Base-by-base conservation (phyloP, 2,888 invertebrate species). In the Holacanthella duospinosa region DNA sequence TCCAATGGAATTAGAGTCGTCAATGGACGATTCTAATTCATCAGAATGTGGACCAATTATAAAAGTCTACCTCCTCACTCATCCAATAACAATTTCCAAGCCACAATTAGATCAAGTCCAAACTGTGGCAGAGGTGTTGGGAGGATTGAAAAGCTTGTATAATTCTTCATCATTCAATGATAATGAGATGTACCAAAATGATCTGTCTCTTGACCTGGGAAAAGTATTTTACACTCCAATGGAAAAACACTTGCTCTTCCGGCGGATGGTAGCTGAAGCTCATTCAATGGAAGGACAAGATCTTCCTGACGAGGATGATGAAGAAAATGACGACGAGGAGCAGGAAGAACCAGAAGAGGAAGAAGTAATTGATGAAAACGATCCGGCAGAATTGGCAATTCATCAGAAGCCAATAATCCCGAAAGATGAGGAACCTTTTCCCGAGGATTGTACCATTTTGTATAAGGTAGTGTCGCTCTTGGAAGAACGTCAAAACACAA, bases 251-350 rank as follows among this genome's bases (percentile, higher is more conserved):
- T 36, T 36, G 36, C 36, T 36, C 16, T 36, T 36, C 16, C 36
- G 36, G 6, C 36, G 36, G 16, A 36, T 36, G 53, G 53, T n/a
- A 6, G 53, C 53, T n/a, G 25, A 21, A 53, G 53, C 25, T 53
- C 21, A 53, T 53, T 21, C 53, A 4, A n/a, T 53, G 25, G 53
- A 53, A 21, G 53, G 53, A 36, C 36, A 36, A 36, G 9, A 6
- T 36, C 36, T 36, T 36, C 6, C 25, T 29, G 57, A 43, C 2
- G 59, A 63, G 2, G 44, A 36, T 4, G 54, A 43, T 4, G 43
- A 21, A 1, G 54, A 48, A 12, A 60, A 57, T 19, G 57, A 62
- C 26, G 54, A 29, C n/a, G 25, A 55, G 55, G 55, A 55, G 16
- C 25, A 25, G 9, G 44, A 24, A 2, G 29, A 57, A 9, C 44